A percentile compares a stretch with the other conserved stretches of the same genome.
Conservation (phyloP, 2,888 invertebrate species). For the Drosophila histrio region DNA sequence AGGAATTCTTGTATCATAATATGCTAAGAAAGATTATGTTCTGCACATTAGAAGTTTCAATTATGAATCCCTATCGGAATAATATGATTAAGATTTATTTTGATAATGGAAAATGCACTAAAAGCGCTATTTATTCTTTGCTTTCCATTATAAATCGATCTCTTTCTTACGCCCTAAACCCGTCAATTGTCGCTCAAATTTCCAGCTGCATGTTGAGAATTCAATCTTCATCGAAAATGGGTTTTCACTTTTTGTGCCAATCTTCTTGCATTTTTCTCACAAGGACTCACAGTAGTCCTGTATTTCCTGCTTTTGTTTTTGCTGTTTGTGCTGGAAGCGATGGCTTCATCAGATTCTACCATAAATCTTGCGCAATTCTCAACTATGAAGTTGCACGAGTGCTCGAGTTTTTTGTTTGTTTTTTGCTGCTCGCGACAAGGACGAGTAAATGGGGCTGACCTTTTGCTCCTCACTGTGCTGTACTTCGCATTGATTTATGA, state of each 20-base stretch:
- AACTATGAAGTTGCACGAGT: slow-evolving; percentile 41
- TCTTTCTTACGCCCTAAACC: not conserved
- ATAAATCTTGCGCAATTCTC: slow-evolving; percentile 67
- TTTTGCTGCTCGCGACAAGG: slow-evolving; percentile 19
- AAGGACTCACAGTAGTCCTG: slow-evolving; percentile 12
- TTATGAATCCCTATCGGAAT: too few species aligned
- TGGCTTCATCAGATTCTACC: slow-evolving; percentile 57
- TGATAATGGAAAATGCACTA: not conserved
- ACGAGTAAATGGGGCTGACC: slow-evolving; percentile 37
- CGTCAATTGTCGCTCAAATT: slow-evolving; percentile 36
- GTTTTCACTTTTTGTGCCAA: slow-evolving; percentile 15
- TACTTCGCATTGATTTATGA: slow-evolving; percentile 66
- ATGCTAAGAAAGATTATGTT: too few species aligned
- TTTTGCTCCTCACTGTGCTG: slow-evolving; percentile 31
- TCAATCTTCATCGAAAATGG: slow-evolving; percentile 23
- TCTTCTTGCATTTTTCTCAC: not conserved
- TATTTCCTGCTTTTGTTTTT: slow-evolving; percentile 17
- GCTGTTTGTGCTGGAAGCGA: slow-evolving; percentile 27
- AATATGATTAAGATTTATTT: too few species aligned
- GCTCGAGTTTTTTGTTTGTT: slow-evolving; percentile 31
- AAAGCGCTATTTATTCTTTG: too few species aligned
- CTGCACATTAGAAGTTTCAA: too few species aligned
- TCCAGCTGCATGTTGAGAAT: not conserved
- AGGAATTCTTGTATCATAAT: too few species aligned
- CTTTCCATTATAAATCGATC: not conserved